A percentile compares a stretch with the other conserved stretches of the same genome.
phyloP scores from a whole-genome alignment of 1,140 invertebrate species.

The Protaetia brevitarsis region DNA sequence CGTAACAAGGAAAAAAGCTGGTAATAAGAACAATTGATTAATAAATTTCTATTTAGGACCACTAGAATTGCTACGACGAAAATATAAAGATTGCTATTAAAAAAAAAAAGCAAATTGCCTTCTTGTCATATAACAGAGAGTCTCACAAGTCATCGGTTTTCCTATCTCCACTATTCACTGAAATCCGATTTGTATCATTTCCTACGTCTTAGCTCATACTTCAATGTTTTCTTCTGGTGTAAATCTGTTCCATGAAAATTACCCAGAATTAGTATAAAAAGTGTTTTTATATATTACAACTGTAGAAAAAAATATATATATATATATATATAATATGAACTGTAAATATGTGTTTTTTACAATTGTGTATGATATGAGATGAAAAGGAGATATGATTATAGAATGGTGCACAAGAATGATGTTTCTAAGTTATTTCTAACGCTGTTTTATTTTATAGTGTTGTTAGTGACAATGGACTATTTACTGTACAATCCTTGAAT shows the following conservation, averaged over 20 bases:
- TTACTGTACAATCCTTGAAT: conserved; percentile 12
- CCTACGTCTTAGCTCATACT: not conserved
- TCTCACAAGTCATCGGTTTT: no score
- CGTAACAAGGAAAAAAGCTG: no score
- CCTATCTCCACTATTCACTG: no score
- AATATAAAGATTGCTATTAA: no score
- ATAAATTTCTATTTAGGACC: no score
- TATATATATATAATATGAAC: conserved; percentile 16
- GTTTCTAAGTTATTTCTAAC: conserved; percentile 11
- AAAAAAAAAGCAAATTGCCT: no score
- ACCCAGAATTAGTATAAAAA: conserved; percentile 4
- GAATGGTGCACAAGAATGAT: conserved; percentile 8
- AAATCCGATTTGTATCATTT: no score
- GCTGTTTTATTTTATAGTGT: conserved; percentile 7
- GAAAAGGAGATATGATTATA: not conserved
- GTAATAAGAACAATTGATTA: no score
- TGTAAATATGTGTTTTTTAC: conserved; percentile 23
- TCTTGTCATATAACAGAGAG: no score
- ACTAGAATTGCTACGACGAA: no score
- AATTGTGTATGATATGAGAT: conserved; percentile 19
- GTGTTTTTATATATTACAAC: not conserved
- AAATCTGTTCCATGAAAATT: not conserved
- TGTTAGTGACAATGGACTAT: conserved; percentile 1
- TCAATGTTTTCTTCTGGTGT: not conserved
- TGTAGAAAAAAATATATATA: conserved; percentile 1